Percentiles rank a stretch among this genome's conserved stretches.
These are phyloP conservation scores for Myotis lucifugus DNA, from an alignment of 2,113 vertebrate genomes.

Conservation along the genomic window DNA sequence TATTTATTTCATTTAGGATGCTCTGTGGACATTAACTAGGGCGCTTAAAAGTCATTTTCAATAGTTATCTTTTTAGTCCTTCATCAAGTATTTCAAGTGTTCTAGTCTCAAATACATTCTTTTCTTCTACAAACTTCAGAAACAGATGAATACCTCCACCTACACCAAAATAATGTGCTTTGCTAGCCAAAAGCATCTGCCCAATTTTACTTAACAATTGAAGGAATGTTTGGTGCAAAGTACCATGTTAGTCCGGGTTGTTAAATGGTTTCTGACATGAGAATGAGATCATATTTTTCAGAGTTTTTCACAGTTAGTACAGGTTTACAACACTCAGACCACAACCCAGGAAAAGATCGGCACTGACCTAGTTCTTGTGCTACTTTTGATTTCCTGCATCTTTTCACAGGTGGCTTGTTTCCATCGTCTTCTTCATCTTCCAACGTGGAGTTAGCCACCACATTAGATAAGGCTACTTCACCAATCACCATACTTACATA, in stretches of 20 bases:
- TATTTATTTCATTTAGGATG: conserved; percentile 54
- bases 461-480: conserved; percentile 92
- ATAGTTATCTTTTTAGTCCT: conserved; percentile 92
- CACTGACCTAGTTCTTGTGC: conserved; percentile 82
- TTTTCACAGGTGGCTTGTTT: conserved; percentile 68
- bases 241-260: conserved; percentile 90
- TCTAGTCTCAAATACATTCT: conserved; percentile 85
- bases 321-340: conserved; percentile 89
- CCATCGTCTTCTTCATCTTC: conserved; percentile 47
- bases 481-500: conserved; percentile 95
- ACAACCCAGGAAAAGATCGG: conserved; percentile 94
- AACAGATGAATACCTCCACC: conserved; percentile 93
- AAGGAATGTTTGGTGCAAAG: conserved; percentile 89
- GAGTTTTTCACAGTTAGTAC: conserved; percentile 80
- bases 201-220: conserved; percentile 87
- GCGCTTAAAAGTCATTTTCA: conserved; percentile 89
- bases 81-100: conserved; percentile 87
- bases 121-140: conserved; percentile 89
- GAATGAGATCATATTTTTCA: conserved; percentile 91
- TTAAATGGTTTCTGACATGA: conserved; percentile 97
- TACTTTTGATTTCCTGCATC: conserved; percentile 74
- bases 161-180: conserved; percentile 96
- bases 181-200: conserved; percentile 91
- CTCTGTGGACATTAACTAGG: conserved; percentile 58
- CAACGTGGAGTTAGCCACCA: conserved; percentile 86